Evolutionary conservation across 2,888 invertebrate genomes (phyloP).

Genomic region (Acleris sparsana): DNA sequence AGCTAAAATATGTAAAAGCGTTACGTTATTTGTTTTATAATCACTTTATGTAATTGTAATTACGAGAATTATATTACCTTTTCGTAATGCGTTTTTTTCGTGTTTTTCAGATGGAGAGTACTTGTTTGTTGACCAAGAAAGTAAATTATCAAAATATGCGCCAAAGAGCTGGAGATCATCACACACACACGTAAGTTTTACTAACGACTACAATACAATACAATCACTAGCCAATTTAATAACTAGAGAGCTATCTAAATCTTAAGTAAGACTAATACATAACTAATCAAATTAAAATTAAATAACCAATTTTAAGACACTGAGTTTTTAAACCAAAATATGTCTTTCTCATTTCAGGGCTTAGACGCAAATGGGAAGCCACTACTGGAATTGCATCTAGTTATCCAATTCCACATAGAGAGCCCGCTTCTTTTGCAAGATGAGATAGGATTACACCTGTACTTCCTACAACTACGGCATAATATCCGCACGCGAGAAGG

Average conservation of each 20-base stretch:
- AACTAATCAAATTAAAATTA: background rate
- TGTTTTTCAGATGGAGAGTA: conserved; percentile 95
- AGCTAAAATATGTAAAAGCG: no score
- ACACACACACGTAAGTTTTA: conserved; percentile 91
- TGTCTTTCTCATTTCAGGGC: conserved; percentile 84
- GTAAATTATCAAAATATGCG: conserved; percentile 97
- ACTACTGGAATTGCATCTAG: conserved; percentile 93
- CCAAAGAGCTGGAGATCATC: conserved; percentile 98
- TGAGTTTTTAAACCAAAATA: background rate
- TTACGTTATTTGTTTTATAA: no score
- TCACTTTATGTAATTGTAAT: no score
- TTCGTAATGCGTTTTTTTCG: conserved; percentile 39
- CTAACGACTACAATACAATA: background rate
- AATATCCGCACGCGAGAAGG: conserved; percentile 90
- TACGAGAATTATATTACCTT: background rate
- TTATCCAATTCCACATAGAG: conserved; percentile 97
- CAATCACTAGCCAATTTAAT: background rate
- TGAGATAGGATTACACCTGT: conserved; percentile 95
- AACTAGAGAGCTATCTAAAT: no score
- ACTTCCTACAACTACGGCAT: conserved; percentile 96
- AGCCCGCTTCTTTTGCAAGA: conserved; percentile 95
- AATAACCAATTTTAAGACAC: background rate
- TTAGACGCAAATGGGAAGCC: conserved; percentile 95
- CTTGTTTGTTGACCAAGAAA: conserved; percentile 96
- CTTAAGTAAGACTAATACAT: no score